Base-by-base conservation (phyloP, 1,140 invertebrate species). In the Brevipalpus yothersi region DNA sequence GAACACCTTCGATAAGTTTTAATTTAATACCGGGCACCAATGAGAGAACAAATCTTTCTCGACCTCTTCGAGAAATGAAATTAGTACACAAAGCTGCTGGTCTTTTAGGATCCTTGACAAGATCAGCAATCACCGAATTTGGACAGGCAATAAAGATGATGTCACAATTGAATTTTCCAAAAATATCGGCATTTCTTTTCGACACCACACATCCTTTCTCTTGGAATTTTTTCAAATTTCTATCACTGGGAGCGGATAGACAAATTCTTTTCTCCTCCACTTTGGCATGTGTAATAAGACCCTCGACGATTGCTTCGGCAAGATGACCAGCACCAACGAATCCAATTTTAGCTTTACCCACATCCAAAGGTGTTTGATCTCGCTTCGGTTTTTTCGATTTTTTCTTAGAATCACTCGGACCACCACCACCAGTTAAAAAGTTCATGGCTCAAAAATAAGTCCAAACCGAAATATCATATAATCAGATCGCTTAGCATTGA, bases 311-410 rank as follows among this genome's bases (percentile, higher is more conserved):
- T 7, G 40, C 13, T 21, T 63, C 63, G 11, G 63, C 43, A 42
- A 63, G 64, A 41, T 64, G 64, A 39, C 63, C 63, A 3, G 57
- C 63, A 17, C 63, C 63, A 8, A 63, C 39, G 47, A 63, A 63
- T 12, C 63, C 63, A 23, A 63, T 64, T 45, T 59, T 62, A 1
- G 59, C 62, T 10, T 41, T 45, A 23, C 23, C 21, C 40, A 61
- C 12, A 9, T 56, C 56, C 12, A 61, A 0, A 31, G 53, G 23
- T 0, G 23, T 55, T 1, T 15, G 4, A 31, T 21, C 21, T 8
- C 21, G 21, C 9, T 51, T 51, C 2, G 49, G 21, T 51, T 19
- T n/a, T 17, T 51, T 51, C 12, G n/a, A 19, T 51, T 51, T 51
- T 45, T 13, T n/a, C 19, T 61, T 56, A 17, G 23, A 59, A 0